Base-by-base conservation (phyloP, 2,888 invertebrate species). In the Malthinus seriepunctatus region DNA sequence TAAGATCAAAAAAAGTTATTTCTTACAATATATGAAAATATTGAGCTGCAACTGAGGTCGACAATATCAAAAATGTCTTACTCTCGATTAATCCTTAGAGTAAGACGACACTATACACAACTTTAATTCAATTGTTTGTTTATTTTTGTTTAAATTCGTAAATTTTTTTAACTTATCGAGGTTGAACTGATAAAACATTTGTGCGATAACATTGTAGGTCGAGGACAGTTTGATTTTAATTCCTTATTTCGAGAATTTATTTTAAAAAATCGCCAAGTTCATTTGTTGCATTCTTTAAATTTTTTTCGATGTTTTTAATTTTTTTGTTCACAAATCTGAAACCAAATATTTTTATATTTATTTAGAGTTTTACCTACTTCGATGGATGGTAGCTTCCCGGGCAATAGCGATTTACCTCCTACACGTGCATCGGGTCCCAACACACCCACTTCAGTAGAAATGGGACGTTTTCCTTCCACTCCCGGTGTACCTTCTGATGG, bases 391-490 rank as follows among this genome's bases (percentile, higher is more conserved):
- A 77, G 79, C 69, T 78, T 78, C 68, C 70, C 80, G 64, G 75
- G 79, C 64, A 73, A 66, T 58, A 70, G 73, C 56, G 78, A 78
- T 67, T 70, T 77, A 70, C 69, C 76, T 62, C 75, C 76, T 62
- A 68, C 72, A 54, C 72, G 79, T 63, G 74, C 79, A 45, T 79
- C 79, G 44, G 83, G 82, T 33, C 81, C 84, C 37, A 82, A 81
- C 53, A 83, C 84, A 11, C 82, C 83, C 47, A 80, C 82, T 39
- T 80, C 82, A 10, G 76, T 80, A 66, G 80, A 80, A 67, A 75
- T 78, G 32, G 77, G 75, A 11, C 71, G 79, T 47, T 80, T 79
- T 71, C 79, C 80, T 65, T 75, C 75, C 48, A 79, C 75, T 56
- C 74, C 77, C 8, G 71, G 72, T 39, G 69, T 71, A 11, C 67